Base-by-base conservation (phyloP, 1,140 invertebrate species). In the Drosophila willistoni region DNA sequence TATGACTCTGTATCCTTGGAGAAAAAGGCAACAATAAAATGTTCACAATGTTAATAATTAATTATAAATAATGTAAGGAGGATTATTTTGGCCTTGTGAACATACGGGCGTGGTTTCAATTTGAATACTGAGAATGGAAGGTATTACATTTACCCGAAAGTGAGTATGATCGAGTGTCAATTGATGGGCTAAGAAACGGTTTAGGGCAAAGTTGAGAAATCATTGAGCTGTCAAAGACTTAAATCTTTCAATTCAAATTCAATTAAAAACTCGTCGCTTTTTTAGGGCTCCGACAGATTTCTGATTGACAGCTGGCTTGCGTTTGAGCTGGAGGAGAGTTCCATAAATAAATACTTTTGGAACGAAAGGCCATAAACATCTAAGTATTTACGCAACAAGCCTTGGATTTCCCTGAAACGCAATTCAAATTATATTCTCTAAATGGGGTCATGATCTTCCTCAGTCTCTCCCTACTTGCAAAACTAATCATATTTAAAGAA, bases 251-350 rank as follows among this genome's bases (percentile, higher is more conserved):
- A 73, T 79, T 70, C 60, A 79, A 73, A 86, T 86, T 86, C 83
- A 86, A 86, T 86, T 86, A 87, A 86, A 51, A 79, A 70, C 68
- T 63, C 70, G 69, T 62, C 65, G 72, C 60, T 36, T 63, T 64
- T 42, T 22, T 34, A 19, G 72, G 57, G 39, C 56, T 71, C 55
- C 17, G 68, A 59, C 39, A 36, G 33, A 59, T 56, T 56, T 33
- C 9, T 87, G 84, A 87, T 84, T 87, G 84, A 87, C 84, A 87
- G 84, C 69, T 65, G 67, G 33, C 70, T 68, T 63, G 78, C 61
- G 44, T 51, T 73, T 51, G 56, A 71, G 44, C 34, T 25, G 47
- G 25, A 56, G 42, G 67, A 10, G 39, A 54, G 47, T 63, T 73
- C 61, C 61, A 66, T 51, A 77, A 75, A 71, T 56, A 3, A 39